These are phyloP conservation scores for Actinia tenebrosa DNA, from an alignment of 64 coral and sea anemone genomes.

Conservation along the genomic window DNA sequence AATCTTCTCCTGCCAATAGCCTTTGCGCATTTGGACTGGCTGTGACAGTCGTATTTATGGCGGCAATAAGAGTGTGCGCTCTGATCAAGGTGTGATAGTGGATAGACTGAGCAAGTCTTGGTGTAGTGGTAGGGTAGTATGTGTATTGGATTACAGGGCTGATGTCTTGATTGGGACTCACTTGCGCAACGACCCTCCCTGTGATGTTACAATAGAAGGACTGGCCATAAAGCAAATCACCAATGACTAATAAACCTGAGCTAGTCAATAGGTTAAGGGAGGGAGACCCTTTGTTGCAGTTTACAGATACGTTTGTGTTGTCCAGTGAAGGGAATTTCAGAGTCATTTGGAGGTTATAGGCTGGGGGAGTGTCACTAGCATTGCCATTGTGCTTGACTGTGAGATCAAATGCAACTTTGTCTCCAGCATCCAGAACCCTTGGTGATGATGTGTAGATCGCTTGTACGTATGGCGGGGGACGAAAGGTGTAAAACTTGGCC, in stretches of 20 bases:
- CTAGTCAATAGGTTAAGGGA: neutral
- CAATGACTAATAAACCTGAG: neutral
- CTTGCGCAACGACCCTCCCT: neutral
- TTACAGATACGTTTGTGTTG: neutral
- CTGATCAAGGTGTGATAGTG: constrained; percentile 31
- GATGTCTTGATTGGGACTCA: constrained; percentile 6
- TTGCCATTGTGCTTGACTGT: constrained; percentile 36
- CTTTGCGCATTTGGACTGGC: constrained; percentile 35
- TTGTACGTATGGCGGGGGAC: constrained; percentile 46
- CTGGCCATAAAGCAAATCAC: neutral
- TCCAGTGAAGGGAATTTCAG: constrained; percentile 17
- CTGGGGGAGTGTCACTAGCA: constrained; percentile 15
- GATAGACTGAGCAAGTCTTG: constrained; percentile 26
- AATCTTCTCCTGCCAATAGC: constrained; percentile 55
- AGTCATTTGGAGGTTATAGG: constrained; percentile 31
- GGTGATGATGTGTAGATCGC: constrained; percentile 7
- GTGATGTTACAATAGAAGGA: constrained; percentile 17
- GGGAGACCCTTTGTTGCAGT: neutral
- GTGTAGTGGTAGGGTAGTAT: neutral
- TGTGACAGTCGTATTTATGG: constrained; percentile 46
- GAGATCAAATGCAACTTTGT: constrained; percentile 54
- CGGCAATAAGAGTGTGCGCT: constrained; percentile 26
- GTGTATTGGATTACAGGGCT: constrained; percentile 3
- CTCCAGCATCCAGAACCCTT: constrained; percentile 54
- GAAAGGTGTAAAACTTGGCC: constrained; percentile 62